A percentile compares a stretch with the other conserved stretches of the same genome.
phyloP scores from a whole-genome alignment of 2,888 invertebrate species.

The Crocallis elinguaria region DNA sequence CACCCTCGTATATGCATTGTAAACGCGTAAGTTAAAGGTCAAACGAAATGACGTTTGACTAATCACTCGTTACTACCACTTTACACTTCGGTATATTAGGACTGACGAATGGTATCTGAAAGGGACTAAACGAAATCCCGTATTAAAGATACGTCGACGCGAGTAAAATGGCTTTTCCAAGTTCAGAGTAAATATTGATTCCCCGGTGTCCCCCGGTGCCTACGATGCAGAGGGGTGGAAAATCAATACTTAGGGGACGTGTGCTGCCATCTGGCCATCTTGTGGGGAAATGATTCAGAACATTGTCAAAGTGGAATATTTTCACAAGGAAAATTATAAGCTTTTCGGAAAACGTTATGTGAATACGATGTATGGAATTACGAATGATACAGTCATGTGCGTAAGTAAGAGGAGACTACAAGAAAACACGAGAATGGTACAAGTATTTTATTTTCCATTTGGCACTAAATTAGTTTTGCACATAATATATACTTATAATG shows the following conservation, averaged over 20 bases:
- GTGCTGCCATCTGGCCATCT: slow-evolving; percentile 67
- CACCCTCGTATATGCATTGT: slow-evolving; percentile 64
- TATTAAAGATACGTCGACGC: slow-evolving; percentile 45
- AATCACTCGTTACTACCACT: slow-evolving; percentile 16
- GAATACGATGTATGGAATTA: neutral
- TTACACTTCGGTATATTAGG: slow-evolving; percentile 26
- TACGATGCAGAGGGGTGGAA: slow-evolving; percentile 47
- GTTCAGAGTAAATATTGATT: slow-evolving; percentile 74
- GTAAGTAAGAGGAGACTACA: too few relatives aligned
- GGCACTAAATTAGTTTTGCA: too few relatives aligned
- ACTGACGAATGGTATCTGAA: slow-evolving; percentile 2
- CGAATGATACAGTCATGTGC: too few relatives aligned
- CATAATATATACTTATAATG: too few relatives aligned
- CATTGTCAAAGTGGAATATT: neutral
- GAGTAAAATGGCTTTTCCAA: slow-evolving; percentile 61
- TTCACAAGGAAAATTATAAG: neutral
- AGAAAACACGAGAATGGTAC: too few relatives aligned
- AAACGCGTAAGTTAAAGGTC: slow-evolving; percentile 42
- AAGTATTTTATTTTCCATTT: too few relatives aligned
- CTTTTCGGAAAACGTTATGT: neutral
- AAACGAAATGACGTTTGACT: slow-evolving; percentile 26
- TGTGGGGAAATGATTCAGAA: slow-evolving; percentile 17
- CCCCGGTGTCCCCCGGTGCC: slow-evolving; percentile 51
- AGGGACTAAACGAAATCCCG: slow-evolving; percentile 28
- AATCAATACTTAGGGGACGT: slow-evolving; percentile 70